phyloP scores from a whole-genome alignment of 2,888 invertebrate species.

The Elmis aenea region DNA sequence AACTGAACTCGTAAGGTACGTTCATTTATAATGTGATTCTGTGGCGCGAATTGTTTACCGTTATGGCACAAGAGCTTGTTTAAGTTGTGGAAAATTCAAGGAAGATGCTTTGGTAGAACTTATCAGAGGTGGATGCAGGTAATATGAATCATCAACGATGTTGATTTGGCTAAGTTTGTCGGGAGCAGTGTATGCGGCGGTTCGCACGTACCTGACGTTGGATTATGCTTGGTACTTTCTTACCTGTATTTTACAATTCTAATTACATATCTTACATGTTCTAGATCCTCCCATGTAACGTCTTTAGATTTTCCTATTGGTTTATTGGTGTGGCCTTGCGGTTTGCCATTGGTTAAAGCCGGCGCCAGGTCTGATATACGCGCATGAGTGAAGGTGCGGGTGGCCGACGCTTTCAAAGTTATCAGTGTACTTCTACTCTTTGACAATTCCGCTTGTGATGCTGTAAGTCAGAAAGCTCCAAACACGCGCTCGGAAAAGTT shows the following conservation, averaged over 20 bases:
- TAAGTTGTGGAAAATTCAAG: too few relatives aligned
- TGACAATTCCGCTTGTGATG: conserved; percentile 30
- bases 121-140: too few relatives aligned
- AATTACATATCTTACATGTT: conserved; percentile 47
- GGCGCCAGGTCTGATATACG: conserved; percentile 33
- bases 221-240: conserved; percentile 13
- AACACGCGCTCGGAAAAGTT: conserved; percentile 31
- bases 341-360: conserved; percentile 41
- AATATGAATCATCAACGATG: too few relatives aligned
- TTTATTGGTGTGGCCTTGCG: conserved; percentile 42
- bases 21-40: too few relatives aligned
- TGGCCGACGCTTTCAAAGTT: conserved; percentile 34
- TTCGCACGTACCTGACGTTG: conserved; percentile 1
- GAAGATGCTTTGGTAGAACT: too few relatives aligned
- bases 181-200: too few relatives aligned
- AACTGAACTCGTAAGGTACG: too few relatives aligned
- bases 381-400: conserved; percentile 42
- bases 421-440: conserved; percentile 38
- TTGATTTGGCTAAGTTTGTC: too few relatives aligned
- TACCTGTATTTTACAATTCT: conserved; percentile 42
- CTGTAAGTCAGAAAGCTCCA: conserved; percentile 19
- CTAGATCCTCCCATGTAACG: conserved; percentile 45
- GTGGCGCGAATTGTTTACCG: too few relatives aligned
- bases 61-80: too few relatives aligned
- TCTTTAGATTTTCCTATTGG: conserved; percentile 47